Percentiles rank a stretch among this genome's conserved stretches.
phyloP scores from a whole-genome alignment of 35 echinoderm and acorn worm species.

The Lytechinus pictus region DNA sequence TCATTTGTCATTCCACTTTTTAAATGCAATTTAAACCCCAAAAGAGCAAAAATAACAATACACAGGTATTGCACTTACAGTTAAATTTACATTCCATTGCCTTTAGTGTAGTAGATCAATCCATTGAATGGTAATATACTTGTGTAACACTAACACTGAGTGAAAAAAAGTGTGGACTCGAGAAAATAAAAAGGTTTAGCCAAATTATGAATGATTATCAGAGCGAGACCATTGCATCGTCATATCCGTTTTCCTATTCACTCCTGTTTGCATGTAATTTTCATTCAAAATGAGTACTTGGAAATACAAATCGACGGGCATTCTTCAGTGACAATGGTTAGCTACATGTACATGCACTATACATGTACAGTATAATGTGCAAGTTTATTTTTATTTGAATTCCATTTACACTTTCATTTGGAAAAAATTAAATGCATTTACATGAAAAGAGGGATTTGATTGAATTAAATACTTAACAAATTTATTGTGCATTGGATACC shows the following conservation, averaged over 20 bases:
- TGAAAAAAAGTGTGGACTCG: not conserved
- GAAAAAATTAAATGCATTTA: not conserved
- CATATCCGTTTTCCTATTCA: not conserved
- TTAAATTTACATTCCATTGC: not conserved
- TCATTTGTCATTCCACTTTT: not conserved
- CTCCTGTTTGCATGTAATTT: not conserved
- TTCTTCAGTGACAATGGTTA: not conserved
- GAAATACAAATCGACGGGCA: not conserved
- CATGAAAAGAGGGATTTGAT: not conserved
- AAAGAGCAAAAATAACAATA: not conserved
- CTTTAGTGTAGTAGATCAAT: not conserved
- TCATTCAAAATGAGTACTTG: not conserved
- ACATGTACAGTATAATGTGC: not conserved
- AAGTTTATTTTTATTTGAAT: not conserved
- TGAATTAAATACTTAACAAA: not conserved
- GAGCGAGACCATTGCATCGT: not conserved
- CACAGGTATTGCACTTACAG: not conserved
- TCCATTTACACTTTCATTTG: not conserved
- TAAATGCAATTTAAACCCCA: not conserved
- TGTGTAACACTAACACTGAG: not conserved
- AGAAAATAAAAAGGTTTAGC: not conserved
- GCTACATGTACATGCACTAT: no score
- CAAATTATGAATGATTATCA: conserved; percentile 1
- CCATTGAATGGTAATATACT: not conserved
- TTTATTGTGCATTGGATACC: not conserved